A percentile compares a stretch with the other conserved stretches of the same genome.
Evolutionary conservation across 2,113 vertebrate species (phyloP).

Genomic region (Rhabdornis inornatus): DNA sequence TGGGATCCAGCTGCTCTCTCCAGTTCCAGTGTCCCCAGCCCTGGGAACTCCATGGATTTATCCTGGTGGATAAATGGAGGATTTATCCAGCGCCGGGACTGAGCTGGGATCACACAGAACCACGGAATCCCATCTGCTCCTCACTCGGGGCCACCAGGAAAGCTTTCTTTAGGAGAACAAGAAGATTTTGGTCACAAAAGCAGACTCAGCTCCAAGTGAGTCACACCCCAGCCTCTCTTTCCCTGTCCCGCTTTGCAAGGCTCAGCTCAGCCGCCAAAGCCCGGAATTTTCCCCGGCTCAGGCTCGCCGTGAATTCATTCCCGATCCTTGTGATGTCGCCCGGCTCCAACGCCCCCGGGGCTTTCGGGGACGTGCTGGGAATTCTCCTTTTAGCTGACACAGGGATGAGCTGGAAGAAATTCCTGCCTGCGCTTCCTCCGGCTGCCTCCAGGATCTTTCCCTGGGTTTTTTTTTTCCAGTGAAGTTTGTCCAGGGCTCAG

Average conservation of each 20-base stretch:
- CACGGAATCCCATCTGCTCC: not conserved
- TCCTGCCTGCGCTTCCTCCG: not conserved
- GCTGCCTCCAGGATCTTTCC: not conserved
- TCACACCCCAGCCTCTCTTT: fast-evolving
- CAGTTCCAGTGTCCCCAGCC: fast-evolving
- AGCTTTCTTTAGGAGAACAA: fast-evolving
- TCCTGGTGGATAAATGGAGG: no score
- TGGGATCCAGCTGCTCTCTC: not conserved
- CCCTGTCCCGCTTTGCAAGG: not conserved
- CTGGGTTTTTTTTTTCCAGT: not conserved
- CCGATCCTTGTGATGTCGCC: not conserved
- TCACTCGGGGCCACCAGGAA: not conserved
- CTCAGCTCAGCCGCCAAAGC: not conserved
- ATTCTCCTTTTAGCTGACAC: not conserved
- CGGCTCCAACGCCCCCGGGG: not conserved
- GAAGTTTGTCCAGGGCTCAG: not conserved
- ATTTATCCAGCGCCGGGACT: not conserved
- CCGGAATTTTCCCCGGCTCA: not conserved
- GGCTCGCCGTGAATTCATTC: not conserved
- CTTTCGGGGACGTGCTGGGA: not conserved
- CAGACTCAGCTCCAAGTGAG: fast-evolving
- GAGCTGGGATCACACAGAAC: fast-evolving
- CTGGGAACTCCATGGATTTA: not conserved
- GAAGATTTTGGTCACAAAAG: fast-evolving
- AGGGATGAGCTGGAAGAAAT: not conserved